Percentiles rank a stretch among this genome's conserved stretches.
phyloP scores from a whole-genome alignment of 2,797 vertebrate genomes.

The Enteromius afrohamiltoni region DNA sequence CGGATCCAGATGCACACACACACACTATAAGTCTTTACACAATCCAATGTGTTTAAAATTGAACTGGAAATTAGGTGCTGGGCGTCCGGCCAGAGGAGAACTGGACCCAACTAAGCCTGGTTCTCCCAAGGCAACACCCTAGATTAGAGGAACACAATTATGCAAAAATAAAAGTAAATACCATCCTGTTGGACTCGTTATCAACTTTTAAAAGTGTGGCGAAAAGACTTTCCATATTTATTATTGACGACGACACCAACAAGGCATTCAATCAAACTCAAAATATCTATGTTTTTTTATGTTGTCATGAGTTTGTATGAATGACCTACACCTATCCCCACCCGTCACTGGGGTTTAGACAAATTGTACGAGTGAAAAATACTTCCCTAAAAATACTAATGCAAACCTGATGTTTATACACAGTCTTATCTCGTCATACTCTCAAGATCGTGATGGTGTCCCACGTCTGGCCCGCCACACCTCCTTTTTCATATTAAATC shows the following conservation, averaged over 20 bases:
- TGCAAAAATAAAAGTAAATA: background rate
- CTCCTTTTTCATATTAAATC: slow-evolving; percentile 59
- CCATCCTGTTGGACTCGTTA: background rate
- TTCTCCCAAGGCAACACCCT: background rate
- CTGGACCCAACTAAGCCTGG: too few relatives aligned
- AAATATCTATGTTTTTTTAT: background rate
- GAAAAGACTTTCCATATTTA: background rate
- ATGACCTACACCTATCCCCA: too few relatives aligned
- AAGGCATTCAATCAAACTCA: background rate
- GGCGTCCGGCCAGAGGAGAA: too few relatives aligned
- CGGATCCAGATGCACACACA: too few relatives aligned
- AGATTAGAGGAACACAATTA: background rate
- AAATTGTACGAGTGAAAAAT: too few relatives aligned
- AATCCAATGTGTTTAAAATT: too few relatives aligned
- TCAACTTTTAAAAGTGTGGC: background rate
- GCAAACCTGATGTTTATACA: background rate
- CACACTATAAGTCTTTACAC: too few relatives aligned
- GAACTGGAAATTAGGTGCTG: too few relatives aligned
- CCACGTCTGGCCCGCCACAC: slow-evolving; percentile 59
- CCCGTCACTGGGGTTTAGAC: too few relatives aligned
- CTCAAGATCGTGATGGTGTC: slow-evolving; percentile 62
- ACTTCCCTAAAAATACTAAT: background rate
- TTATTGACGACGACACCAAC: background rate
- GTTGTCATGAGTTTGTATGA: too few relatives aligned
- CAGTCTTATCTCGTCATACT: slow-evolving; percentile 45